These are phyloP conservation scores for Brachirus orientalis DNA, from an alignment of 2,113 vertebrate species.

Conservation along the genomic window DNA sequence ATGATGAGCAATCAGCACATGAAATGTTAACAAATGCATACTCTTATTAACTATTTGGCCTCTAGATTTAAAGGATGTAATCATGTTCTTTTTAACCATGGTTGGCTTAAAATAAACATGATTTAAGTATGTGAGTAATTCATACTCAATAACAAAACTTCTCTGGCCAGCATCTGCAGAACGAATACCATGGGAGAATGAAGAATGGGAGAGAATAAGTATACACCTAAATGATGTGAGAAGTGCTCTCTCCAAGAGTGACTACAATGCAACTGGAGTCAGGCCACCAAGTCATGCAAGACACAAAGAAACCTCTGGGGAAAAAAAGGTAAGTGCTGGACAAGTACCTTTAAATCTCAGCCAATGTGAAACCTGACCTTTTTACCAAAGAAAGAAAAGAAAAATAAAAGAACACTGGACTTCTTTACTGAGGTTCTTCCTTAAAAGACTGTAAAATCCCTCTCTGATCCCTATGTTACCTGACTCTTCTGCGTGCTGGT, in stretches of 20 bases:
- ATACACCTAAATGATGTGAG: background rate
- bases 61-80: no score
- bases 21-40: no score
- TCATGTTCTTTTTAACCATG: no score
- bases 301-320: no score
- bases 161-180: no score
- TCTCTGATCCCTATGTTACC: slow-evolving; percentile 78
- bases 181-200: background rate
- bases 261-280: slow-evolving; percentile 4
- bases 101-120: background rate
- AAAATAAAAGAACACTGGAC: background rate
- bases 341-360: background rate
- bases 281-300: background rate
- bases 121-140: background rate
- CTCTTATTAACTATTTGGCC: no score
- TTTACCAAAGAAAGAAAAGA: background rate
- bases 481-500: slow-evolving; percentile 96
- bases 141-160: background rate
- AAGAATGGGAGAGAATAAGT: background rate
- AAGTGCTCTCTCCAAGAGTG: background rate
- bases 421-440: background rate
- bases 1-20: no score
- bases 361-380: background rate
- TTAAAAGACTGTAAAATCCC: background rate
- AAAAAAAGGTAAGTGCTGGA: background rate